Percentiles rank a stretch among this genome's conserved stretches.
Conservation (phyloP, 2,113 vertebrate species). For the Vulpes vulpes region DNA sequence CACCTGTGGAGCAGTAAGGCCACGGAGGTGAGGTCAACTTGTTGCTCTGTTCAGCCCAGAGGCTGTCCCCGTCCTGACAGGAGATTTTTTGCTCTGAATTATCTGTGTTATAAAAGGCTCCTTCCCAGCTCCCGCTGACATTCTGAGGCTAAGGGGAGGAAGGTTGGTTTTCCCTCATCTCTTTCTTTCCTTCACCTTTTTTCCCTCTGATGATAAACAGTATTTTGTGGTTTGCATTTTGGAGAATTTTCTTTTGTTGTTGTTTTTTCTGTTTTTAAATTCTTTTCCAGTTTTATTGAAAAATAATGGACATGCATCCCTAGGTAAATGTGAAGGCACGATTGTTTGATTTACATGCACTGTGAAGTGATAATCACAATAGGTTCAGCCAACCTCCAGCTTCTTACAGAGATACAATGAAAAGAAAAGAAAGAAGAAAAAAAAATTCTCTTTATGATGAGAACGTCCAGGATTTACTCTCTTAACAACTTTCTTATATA, state of each 20-base stretch:
- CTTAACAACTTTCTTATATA: background rate
- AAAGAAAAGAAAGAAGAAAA: background rate
- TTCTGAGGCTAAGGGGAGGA: background rate
- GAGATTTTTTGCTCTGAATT: slow-evolving; percentile 58
- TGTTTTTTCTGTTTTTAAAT: background rate
- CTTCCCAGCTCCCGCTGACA: background rate
- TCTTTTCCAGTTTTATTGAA: background rate
- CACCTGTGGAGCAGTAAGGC: slow-evolving; percentile 64
- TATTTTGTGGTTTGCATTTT: slow-evolving; percentile 12
- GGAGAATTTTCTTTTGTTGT: background rate
- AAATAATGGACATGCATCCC: background rate
- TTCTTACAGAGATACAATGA: background rate
- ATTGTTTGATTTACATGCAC: background rate
- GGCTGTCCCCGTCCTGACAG: background rate
- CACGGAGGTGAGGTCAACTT: background rate
- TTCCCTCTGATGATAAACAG: background rate
- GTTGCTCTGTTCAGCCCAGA: slow-evolving; percentile 21
- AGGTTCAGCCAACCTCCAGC: background rate
- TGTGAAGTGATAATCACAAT: background rate
- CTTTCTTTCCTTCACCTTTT: background rate
- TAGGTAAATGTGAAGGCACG: background rate
- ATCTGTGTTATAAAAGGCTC: slow-evolving; percentile 42
- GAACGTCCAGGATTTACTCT: background rate
- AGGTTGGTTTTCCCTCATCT: background rate
- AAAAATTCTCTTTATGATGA: background rate